phyloP scores from a whole-genome alignment of 2,888 invertebrate genomes.

The Macropis europaea region DNA sequence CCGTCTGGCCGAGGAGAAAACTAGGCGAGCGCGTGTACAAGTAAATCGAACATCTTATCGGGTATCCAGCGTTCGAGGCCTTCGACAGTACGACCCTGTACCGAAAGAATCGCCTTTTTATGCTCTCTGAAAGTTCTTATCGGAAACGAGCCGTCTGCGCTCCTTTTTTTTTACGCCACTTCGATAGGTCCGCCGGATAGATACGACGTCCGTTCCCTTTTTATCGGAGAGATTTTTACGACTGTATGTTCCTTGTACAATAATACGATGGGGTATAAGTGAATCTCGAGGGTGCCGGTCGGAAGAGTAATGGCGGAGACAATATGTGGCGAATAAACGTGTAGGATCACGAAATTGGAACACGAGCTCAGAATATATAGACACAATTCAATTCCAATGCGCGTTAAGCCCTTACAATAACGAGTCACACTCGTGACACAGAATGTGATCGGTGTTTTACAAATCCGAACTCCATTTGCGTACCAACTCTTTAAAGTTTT shows the following conservation, averaged over 20 bases:
- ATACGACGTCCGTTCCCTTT: constrained; percentile 13
- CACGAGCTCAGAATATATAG: too few species aligned
- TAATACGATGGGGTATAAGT: constrained; percentile 31
- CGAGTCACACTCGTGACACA: too few species aligned
- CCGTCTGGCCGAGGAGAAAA: constrained; percentile 2
- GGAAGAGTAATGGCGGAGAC: constrained; percentile 25
- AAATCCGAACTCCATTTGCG: too few species aligned
- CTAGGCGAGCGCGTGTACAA: constrained; percentile 9
- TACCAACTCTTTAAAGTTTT: too few species aligned
- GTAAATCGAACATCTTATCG: constrained; percentile 42
- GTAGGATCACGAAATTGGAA: too few species aligned
- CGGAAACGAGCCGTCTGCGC: constrained; percentile 3
- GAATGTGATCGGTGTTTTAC: too few species aligned
- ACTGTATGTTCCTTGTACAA: constrained; percentile 6
- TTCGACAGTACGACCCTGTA: not conserved
- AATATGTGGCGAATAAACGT: constrained; percentile 36
- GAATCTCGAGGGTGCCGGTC: constrained; percentile 30
- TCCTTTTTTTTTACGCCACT: constrained; percentile 9
- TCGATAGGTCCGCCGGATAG: constrained; percentile 2
- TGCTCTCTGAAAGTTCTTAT: constrained; percentile 38
- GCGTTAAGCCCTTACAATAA: too few species aligned
- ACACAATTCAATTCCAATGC: too few species aligned
- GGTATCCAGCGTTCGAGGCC: constrained; percentile 10
- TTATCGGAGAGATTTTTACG: constrained; percentile 45
- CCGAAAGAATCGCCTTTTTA: constrained; percentile 30